These are phyloP conservation scores for Hippocampus mohnikei DNA, from an alignment of 2,113 vertebrate species.

Conservation along the genomic window DNA sequence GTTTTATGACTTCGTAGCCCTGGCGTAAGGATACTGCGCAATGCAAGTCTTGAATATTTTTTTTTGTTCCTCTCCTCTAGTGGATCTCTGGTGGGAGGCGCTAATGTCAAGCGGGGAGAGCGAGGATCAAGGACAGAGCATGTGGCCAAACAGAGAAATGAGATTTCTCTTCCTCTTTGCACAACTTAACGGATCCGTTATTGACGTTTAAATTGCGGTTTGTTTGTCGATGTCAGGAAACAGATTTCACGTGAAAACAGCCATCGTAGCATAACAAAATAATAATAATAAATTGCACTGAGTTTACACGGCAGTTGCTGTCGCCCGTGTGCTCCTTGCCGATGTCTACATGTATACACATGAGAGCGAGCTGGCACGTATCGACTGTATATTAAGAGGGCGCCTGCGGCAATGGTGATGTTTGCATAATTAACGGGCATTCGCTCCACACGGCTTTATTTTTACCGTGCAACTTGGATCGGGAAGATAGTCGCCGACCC, in stretches of 20 bases:
- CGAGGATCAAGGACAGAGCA: background rate
- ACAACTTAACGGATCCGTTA: too few relatives aligned
- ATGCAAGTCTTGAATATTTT: background rate
- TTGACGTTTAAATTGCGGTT: background rate
- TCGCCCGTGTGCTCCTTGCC: background rate
- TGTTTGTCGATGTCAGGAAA: background rate
- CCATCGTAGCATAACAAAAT: background rate
- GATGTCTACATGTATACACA: constrained; percentile 39
- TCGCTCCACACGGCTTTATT: background rate
- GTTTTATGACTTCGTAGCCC: too few relatives aligned
- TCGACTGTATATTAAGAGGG: constrained; percentile 56
- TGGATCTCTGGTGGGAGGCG: too few relatives aligned
- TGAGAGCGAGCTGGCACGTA: constrained; percentile 36
- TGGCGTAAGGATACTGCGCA: background rate
- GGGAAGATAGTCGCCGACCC: background rate
- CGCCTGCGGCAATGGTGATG: constrained; percentile 28
- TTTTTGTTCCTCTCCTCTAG: background rate
- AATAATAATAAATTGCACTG: background rate
- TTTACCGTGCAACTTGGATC: background rate
- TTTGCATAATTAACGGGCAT: constrained; percentile 46
- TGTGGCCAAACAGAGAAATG: background rate
- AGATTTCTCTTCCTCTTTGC: background rate
- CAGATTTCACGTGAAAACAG: background rate
- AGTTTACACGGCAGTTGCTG: background rate
- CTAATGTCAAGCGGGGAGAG: background rate